Conservation (phyloP, 2,113 vertebrate genomes). For the Haemorhous mexicanus region DNA sequence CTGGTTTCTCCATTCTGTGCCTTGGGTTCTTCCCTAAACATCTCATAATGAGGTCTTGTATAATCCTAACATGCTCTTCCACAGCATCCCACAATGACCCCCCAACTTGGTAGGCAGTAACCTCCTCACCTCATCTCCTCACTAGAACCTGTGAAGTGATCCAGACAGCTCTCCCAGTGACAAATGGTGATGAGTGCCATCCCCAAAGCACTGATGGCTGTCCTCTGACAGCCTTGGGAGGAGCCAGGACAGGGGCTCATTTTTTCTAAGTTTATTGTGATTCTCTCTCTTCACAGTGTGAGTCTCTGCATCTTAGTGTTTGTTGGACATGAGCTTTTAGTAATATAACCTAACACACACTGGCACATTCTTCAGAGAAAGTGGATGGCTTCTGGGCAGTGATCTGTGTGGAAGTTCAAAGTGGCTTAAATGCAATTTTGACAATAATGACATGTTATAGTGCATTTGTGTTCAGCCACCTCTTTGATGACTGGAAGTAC, state of each 20-base stretch:
- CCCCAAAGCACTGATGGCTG: neutral
- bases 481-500: neutral
- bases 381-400: neutral
- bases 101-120: neutral
- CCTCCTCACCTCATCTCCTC: neutral
- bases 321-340: neutral
- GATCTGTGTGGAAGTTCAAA: neutral
- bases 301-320: neutral
- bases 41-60: neutral
- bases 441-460: neutral
- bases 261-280: neutral
- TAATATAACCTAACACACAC: neutral
- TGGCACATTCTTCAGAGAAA: neutral
- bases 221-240: neutral
- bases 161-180: neutral
- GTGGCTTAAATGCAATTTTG: neutral
- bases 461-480: neutral
- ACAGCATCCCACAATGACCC: neutral
- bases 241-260: neutral
- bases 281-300: neutral
- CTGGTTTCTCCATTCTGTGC: neutral
- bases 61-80: neutral
- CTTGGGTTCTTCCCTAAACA: neutral
- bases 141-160: neutral
- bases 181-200: neutral